Conservation (phyloP, 2,797 vertebrate genomes). For the Moxostoma hubbsi region DNA sequence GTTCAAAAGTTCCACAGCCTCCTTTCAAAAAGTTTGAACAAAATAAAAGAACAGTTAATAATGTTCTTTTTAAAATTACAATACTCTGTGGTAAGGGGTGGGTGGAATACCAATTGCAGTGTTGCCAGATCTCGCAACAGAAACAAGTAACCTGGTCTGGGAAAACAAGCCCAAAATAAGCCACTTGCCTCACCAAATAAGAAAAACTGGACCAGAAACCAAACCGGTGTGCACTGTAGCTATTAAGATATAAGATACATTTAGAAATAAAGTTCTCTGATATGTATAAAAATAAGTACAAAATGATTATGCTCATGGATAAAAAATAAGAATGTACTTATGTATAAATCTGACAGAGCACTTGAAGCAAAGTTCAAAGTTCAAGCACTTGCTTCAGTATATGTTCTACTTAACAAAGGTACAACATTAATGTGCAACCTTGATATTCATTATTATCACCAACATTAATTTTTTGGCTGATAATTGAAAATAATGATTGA, state of each 20-base stretch:
- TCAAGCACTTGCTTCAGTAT: conserved; percentile 61
- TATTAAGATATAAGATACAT: conserved; percentile 67
- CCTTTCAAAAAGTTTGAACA: no score
- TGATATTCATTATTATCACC: conserved; percentile 54
- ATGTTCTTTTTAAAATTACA: no score
- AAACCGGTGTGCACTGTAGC: conserved; percentile 45
- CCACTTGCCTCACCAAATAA: no score
- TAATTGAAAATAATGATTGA: conserved; percentile 72
- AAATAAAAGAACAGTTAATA: no score
- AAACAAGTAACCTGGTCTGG: no score
- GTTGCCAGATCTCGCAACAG: no score
- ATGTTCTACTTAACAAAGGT: conserved; percentile 53
- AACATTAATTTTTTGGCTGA: conserved; percentile 35
- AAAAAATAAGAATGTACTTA: conserved; percentile 78
- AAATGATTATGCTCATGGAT: conserved; percentile 79
- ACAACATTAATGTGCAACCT: conserved; percentile 53
- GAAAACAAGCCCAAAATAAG: no score
- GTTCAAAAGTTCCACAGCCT: no score
- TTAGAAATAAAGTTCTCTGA: conserved; percentile 69
- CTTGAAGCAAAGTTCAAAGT: conserved; percentile 62
- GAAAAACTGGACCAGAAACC: conserved; percentile 51
- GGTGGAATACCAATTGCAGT: no score
- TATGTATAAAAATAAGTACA: conserved; percentile 84
- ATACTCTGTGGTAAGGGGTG: no score
- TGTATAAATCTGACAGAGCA: conserved; percentile 71